Evolutionary conservation across 2,888 invertebrate species (phyloP).

Genomic region (Rhagonycha lutea): DNA sequence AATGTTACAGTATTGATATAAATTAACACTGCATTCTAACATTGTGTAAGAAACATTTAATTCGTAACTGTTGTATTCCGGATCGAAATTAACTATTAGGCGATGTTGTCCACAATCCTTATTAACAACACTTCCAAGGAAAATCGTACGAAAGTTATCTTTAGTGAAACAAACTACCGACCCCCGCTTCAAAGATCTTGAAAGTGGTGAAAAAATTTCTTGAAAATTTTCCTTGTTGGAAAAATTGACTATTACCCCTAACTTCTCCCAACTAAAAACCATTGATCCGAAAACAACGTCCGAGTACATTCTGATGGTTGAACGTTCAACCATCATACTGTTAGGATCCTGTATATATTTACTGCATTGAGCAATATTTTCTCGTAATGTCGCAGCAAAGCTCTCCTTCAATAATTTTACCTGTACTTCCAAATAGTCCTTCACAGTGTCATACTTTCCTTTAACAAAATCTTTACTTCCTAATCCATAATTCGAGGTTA

Average conservation of each 20-base stretch:
- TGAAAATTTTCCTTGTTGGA: too few species aligned
- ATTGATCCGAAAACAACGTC: not conserved
- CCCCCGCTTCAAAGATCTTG: conserved; percentile 70
- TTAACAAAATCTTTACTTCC: conserved; percentile 62
- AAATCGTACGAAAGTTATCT: conserved; percentile 69
- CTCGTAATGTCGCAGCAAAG: conserved; percentile 72
- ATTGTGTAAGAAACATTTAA: conserved; percentile 57
- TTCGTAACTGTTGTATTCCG: conserved; percentile 37
- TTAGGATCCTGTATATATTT: too few species aligned
- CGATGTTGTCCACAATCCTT: conserved; percentile 56
- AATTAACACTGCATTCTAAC: conserved; percentile 78
- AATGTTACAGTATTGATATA: conserved; percentile 79
- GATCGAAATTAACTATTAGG: not conserved
- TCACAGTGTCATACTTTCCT: conserved; percentile 65
- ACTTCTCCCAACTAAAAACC: too few species aligned
- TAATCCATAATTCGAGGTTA: conserved; percentile 48
- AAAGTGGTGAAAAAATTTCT: conserved; percentile 16
- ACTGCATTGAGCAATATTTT: conserved; percentile 58
- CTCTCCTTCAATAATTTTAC: conserved; percentile 79
- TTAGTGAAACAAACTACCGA: conserved; percentile 73
- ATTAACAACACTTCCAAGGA: conserved; percentile 68
- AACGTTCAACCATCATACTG: too few species aligned
- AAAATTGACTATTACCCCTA: too few species aligned
- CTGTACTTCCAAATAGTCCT: conserved; percentile 80
- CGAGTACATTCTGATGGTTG: not conserved